Evolutionary conservation across 2,113 vertebrate genomes (phyloP).

Genomic region (Embiotoca jacksoni): DNA sequence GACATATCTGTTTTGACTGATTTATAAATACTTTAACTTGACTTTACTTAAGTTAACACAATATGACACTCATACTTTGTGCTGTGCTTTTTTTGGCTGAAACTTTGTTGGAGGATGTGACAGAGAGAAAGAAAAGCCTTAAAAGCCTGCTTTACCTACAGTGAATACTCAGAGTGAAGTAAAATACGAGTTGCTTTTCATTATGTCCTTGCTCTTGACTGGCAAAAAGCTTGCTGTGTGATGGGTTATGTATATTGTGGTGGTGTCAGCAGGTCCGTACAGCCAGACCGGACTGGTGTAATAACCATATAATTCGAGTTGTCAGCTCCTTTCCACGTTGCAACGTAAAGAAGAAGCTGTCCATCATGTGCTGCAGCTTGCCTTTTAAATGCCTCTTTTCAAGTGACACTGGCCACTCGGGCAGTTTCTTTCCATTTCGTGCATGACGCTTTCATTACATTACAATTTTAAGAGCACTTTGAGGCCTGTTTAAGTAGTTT

Average conservation of each 20-base stretch:
- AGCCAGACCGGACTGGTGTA: constrained; percentile 50
- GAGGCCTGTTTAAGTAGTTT: constrained; percentile 69
- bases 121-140: neutral
- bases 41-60: constrained; percentile 23
- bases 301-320: constrained; percentile 76
- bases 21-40: neutral
- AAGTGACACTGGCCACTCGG: constrained; percentile 41
- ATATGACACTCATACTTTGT: neutral
- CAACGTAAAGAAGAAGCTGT: constrained; percentile 64
- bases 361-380: constrained; percentile 50
- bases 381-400: constrained; percentile 58
- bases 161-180: constrained; percentile 15
- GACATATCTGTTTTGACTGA: constrained; percentile 6
- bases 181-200: constrained; percentile 55
- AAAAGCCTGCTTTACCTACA: constrained; percentile 24
- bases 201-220: constrained; percentile 31
- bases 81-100: neutral
- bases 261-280: constrained; percentile 63
- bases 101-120: constrained; percentile 11
- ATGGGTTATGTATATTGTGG: constrained; percentile 73
- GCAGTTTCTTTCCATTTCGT: constrained; percentile 66
- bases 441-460: constrained; percentile 71
- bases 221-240: constrained; percentile 50
- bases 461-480: constrained; percentile 72
- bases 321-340: constrained; percentile 73